These are phyloP conservation scores for Natrix natrix DNA, from an alignment of 2,797 vertebrate genomes.

Conservation along the genomic window DNA sequence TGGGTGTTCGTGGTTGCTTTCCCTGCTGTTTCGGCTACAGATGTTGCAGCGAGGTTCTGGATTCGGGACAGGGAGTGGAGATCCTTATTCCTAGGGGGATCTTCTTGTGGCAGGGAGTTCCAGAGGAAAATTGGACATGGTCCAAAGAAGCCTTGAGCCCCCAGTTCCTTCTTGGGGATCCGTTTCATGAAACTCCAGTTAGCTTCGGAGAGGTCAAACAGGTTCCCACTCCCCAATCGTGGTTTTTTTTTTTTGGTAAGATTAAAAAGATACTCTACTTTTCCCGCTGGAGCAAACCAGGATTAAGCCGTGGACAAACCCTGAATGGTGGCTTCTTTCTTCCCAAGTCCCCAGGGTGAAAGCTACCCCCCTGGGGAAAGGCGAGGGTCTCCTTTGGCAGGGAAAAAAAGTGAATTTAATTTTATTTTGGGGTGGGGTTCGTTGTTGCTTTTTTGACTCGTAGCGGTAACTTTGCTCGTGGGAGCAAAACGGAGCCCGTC, in stretches of 20 bases:
- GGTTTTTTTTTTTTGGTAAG: background rate
- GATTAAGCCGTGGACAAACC: background rate
- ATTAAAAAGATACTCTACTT: background rate
- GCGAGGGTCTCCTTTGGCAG: background rate
- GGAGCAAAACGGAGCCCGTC: background rate
- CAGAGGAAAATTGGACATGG: background rate
- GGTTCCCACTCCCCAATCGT: background rate
- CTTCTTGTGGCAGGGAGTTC: background rate
- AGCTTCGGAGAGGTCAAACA: background rate
- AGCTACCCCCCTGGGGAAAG: background rate
- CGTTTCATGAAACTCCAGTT: background rate
- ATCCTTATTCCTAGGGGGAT: background rate
- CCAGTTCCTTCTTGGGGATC: background rate
- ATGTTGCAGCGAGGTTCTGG: background rate
- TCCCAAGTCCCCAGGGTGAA: background rate
- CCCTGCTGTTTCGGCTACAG: background rate
- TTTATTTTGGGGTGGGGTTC: background rate
- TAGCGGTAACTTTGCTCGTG: background rate
- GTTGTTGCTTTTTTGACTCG: background rate
- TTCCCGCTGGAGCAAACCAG: background rate
- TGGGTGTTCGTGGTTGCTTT: rapidly evolving
- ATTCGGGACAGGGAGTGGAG: background rate
- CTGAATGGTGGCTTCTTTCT: background rate
- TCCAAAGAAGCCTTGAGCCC: background rate
- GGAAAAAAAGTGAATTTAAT: background rate